Percentiles rank a stretch among this genome's conserved stretches.
Conservation (phyloP, 2,888 invertebrate species). For the Acleris cristana region DNA sequence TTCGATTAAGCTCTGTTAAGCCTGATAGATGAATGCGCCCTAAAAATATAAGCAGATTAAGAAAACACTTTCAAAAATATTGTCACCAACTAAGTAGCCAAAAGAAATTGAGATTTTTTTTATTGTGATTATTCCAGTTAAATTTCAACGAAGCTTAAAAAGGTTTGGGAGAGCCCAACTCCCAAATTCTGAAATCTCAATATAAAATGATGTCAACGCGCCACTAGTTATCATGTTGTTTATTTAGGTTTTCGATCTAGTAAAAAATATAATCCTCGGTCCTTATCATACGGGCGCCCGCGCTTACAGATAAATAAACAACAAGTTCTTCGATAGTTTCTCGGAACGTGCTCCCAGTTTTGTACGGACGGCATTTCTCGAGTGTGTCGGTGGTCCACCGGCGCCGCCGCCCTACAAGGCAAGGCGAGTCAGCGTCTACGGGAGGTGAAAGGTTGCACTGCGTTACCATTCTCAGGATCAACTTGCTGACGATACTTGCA, state of each 20-base stretch:
- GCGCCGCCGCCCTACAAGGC: conserved; percentile 58
- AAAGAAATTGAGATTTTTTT: no score
- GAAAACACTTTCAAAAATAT: no score
- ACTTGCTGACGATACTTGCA: conserved; percentile 8
- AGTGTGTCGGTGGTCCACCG: conserved; percentile 54
- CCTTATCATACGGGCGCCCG: conserved; percentile 4
- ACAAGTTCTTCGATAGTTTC: conserved; percentile 17
- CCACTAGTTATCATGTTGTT: conserved; percentile 16
- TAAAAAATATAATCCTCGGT: conserved; percentile 25
- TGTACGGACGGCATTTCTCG: conserved; percentile 43
- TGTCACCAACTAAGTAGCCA: no score
- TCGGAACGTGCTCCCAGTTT: conserved; percentile 35
- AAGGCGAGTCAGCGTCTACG: conserved; percentile 47
- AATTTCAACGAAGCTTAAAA: no score
- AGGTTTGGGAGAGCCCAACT: not conserved
- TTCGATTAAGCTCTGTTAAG: no score
- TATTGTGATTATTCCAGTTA: no score
- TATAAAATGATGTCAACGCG: conserved; percentile 20
- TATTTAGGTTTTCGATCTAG: conserved; percentile 15
- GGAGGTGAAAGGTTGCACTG: conserved; percentile 69
- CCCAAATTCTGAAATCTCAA: not conserved
- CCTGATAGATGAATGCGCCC: no score
- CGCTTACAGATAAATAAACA: not conserved
- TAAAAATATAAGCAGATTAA: no score
- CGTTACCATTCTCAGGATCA: conserved; percentile 62